Conservation (phyloP, 2,888 invertebrate species). For the Agonopterix heracliana region DNA sequence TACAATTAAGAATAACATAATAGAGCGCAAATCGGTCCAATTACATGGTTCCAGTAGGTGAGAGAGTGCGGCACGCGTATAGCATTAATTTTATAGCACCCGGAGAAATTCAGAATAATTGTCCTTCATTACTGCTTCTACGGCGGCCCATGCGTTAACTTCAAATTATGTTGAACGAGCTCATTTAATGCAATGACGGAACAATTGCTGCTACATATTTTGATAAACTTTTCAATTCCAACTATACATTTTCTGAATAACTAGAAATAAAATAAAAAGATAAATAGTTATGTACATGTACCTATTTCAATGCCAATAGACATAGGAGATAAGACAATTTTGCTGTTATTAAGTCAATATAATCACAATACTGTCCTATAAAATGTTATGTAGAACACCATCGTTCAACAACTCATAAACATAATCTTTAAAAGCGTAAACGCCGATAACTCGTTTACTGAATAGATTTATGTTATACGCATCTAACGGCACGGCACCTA, state of each 20-base stretch:
- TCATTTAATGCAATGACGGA: slow-evolving; percentile 32
- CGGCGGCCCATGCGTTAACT: slow-evolving; percentile 3
- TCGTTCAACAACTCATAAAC: no score
- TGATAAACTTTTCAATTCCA: no score
- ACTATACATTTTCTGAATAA: no score
- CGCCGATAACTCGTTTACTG: slow-evolving; percentile 10
- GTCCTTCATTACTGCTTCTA: slow-evolving; percentile 35
- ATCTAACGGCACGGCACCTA: slow-evolving; percentile 21
- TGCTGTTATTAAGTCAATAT: neutral
- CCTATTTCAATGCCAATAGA: no score
- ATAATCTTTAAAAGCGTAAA: neutral
- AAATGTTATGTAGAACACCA: no score
- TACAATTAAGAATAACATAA: slow-evolving; percentile 39
- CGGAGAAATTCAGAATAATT: slow-evolving; percentile 59
- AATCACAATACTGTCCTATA: neutral
- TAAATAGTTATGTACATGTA: no score
- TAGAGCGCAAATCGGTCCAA: slow-evolving; percentile 53
- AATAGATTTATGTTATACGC: slow-evolving; percentile 23
- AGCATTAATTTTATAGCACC: slow-evolving; percentile 55
- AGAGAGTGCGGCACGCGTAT: slow-evolving; percentile 39
- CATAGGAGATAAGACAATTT: no score
- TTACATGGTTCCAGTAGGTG: slow-evolving; percentile 36
- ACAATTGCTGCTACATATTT: neutral
- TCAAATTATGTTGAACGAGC: slow-evolving; percentile 20
- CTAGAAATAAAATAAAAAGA: no score